Evolutionary conservation across 2,113 vertebrate species (phyloP), one percentile per base, ranked within the genome.

Genomic region (Caretta caretta): DNA sequence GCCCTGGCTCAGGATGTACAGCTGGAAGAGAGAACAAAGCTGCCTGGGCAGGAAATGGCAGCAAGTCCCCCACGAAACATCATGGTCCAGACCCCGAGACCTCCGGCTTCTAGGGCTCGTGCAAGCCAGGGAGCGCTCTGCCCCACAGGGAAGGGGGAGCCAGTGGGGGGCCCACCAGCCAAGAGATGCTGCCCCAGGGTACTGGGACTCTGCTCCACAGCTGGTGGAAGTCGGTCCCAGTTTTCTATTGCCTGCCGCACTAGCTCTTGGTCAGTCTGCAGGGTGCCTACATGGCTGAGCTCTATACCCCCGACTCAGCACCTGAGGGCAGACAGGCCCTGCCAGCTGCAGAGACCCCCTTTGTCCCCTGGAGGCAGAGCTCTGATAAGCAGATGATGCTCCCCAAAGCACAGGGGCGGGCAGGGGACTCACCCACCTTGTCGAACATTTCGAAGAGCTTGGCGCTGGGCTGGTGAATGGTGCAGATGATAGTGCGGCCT

Each of bases 391-490:
- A 20, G 17, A n/a, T 9, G 9, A n/a, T 10, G 17, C 65, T 69
- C 6, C 22, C 22, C 75, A 89, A 11, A 84, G n/a, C 11, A 87
- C 85, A 57, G 87, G 42, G 53, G 19, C 19, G 19, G 65, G 65
- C 65, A 38, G 65, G 65, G 65, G n/a, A n/a, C 16, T 9, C 13
- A 48, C 97, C 87, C 97, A 99, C 99, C 99, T 99, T 99, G 98
- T 99, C 99, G n/a, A 99, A 99, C 99, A 99, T 99, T 98, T 99
- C 99, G 79, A 99, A 99, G 96, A 99, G 99, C 98, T 99, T 99
- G 97, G 99, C 99, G 75, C 99, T 99, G 97, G 99, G 99, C 98
- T 99, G 99, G 98, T 99, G 99, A 98, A 99, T 99, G 97, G 99
- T 99, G 97, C 99, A 99, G 98, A 99, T 99, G 97, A 99, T 99